A percentile compares a stretch with the other conserved stretches of the same genome.
Conservation (phyloP, 2,113 vertebrate species). For the Tragelaphus strepsiceros region DNA sequence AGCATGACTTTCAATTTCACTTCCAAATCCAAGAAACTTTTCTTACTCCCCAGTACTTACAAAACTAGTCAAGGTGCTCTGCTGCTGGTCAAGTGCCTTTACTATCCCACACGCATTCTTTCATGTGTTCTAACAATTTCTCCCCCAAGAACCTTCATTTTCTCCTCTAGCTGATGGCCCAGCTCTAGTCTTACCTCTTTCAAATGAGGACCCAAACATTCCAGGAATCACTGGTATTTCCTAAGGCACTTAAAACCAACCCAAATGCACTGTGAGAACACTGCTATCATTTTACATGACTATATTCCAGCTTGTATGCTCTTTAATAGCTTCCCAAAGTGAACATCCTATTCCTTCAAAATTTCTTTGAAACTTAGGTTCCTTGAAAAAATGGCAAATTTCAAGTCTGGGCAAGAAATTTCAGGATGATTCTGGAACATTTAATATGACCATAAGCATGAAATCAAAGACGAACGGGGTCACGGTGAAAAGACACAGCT, state of each 20-base stretch:
- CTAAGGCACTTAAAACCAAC: neutral
- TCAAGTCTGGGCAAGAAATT: constrained; percentile 17
- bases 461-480: neutral
- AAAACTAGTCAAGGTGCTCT: neutral
- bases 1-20: neutral
- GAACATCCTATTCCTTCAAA: neutral
- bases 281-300: neutral
- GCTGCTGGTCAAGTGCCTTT: neutral
- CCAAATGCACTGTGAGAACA: neutral
- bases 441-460: neutral
- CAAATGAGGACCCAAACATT: neutral
- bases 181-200: neutral
- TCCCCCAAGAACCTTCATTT: neutral
- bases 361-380: neutral
- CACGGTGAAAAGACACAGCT: neutral
- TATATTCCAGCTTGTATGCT: neutral
- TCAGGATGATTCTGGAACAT: neutral
- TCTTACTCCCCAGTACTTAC: neutral
- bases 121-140: neutral
- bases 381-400: neutral
- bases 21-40: neutral
- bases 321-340: neutral
- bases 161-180: neutral
- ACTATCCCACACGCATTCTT: neutral
- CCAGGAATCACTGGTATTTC: neutral